phyloP scores from a whole-genome alignment of 2,113 vertebrate species.

The Sprattus sprattus region DNA sequence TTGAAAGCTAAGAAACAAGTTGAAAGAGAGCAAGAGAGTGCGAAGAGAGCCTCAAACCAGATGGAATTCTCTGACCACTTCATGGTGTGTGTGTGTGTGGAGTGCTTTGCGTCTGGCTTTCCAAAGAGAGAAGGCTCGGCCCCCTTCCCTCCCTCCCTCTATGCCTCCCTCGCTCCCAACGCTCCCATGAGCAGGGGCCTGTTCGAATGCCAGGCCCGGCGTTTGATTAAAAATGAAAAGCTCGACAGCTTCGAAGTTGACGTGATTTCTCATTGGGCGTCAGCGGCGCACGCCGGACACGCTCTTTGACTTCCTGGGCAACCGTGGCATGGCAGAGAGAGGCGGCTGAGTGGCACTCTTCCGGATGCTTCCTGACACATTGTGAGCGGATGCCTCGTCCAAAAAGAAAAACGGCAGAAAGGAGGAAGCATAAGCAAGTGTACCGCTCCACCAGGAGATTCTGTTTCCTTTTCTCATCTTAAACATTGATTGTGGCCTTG shows the following conservation, averaged over 20 bases:
- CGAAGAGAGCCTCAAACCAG: not conserved
- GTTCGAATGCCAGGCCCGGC: constrained; percentile 27
- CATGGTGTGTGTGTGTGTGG: not conserved
- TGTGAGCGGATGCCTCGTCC: constrained; percentile 38
- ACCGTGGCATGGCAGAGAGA: constrained; percentile 47
- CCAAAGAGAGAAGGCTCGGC: not conserved
- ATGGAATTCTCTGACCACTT: not conserved
- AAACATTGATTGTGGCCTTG: constrained; percentile 63
- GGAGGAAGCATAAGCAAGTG: constrained; percentile 48
- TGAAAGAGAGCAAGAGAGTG: not conserved
- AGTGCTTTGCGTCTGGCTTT: not conserved
- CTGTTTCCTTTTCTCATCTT: not conserved
- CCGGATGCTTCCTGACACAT: constrained; percentile 54
- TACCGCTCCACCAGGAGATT: constrained; percentile 63
- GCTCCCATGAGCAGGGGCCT: constrained; percentile 18
- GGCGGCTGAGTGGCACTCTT: constrained; percentile 22
- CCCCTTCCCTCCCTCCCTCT: not conserved
- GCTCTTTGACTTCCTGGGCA: constrained; percentile 30
- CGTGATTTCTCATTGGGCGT: constrained; percentile 44
- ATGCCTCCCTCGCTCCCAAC: not conserved
- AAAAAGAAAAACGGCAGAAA: constrained; percentile 20
- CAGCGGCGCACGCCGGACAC: constrained; percentile 53
- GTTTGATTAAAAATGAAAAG: constrained; percentile 61
- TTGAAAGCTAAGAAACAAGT: not conserved
- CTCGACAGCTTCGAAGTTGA: constrained; percentile 36